Base-by-base conservation (phyloP, 2,113 vertebrate species). In the Poeciliopsis prolifica region DNA sequence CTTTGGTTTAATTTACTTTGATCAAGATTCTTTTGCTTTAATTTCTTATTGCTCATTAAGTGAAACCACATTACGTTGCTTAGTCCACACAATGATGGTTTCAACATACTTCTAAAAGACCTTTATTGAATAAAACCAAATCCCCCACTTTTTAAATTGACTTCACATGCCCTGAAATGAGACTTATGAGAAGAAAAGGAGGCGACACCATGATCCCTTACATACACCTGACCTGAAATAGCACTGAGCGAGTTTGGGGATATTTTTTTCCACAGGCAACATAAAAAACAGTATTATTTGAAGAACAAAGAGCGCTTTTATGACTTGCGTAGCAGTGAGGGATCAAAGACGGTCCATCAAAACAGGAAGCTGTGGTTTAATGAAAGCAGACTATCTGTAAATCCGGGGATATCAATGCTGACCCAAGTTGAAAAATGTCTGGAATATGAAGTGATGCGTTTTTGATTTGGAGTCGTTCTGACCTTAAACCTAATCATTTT, bases 301-400 rank as follows among this genome's bases (percentile, higher is more conserved):
- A 64, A 78, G 30, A 75, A 81, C 68, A 62, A 69, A 72, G 14
- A 37, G 30, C 22, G 63, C 19, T 77, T 42, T 51, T 31, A 62
- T 72, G 26, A 40, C 26, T n/a, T 60, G 7, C 58, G 60, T 31
- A 48, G 10, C 15, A 29, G 51, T 6, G 15, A 40, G n/a, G 11
- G 51, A 69, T 61, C 69, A 65, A 73, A 67, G 28, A 61, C 17
- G 5, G 29, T 22, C 35, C 29, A 33, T 48, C 19, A 61, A 54
- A 65, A 44, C 6, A 42, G 61, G 26, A 42, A 35, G n/a, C n/a
- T 33, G 33, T 31, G 14, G 66, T 30, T 33, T 29, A 37, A 62
- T 72, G 30, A 58, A n/a, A 66, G 61, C 8, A 40, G 35, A 58
- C 51, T 3, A 26, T 33, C 28, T 35, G 14, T 61, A 22, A 44